A percentile compares a stretch with the other conserved stretches of the same genome.
phyloP scores from a whole-genome alignment of 2,888 invertebrate genomes.

The Corbicula japonica region DNA sequence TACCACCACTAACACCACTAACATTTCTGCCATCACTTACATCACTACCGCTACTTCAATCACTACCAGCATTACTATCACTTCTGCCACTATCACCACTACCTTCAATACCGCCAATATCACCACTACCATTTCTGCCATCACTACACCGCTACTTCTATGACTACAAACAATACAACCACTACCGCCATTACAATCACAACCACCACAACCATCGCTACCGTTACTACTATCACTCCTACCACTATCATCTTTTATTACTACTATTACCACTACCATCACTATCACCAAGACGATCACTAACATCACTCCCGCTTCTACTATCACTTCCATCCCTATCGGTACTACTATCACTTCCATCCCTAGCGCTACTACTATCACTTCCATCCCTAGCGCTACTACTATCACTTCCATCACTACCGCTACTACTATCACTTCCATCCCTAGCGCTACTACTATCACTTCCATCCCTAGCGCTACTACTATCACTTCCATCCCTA shows the following conservation, averaged over 20 bases:
- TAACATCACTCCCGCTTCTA: constrained; percentile 18
- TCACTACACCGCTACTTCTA: background rate
- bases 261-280: constrained; percentile 28
- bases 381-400: constrained; percentile 27
- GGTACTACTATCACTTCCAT: constrained; percentile 26
- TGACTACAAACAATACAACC: constrained; percentile 23
- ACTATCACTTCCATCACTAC: constrained; percentile 29
- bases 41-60: constrained; percentile 10
- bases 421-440: constrained; percentile 6
- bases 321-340: constrained; percentile 21
- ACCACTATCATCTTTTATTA: constrained; percentile 10
- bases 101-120: background rate
- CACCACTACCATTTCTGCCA: background rate
- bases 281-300: constrained; percentile 21
- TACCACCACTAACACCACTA: constrained; percentile 20
- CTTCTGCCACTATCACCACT: constrained; percentile 5
- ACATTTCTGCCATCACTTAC: constrained; percentile 21
- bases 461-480: too few species aligned
- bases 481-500: constrained; percentile 17
- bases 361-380: constrained; percentile 12
- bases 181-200: constrained; percentile 23
- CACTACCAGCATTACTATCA: constrained; percentile 15
- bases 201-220: constrained; percentile 16
- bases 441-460: too few species aligned
- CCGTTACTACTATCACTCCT: constrained; percentile 16